These are phyloP conservation scores for Chloroceryle amazona DNA, from an alignment of 2,797 vertebrate species.

Conservation along the genomic window DNA sequence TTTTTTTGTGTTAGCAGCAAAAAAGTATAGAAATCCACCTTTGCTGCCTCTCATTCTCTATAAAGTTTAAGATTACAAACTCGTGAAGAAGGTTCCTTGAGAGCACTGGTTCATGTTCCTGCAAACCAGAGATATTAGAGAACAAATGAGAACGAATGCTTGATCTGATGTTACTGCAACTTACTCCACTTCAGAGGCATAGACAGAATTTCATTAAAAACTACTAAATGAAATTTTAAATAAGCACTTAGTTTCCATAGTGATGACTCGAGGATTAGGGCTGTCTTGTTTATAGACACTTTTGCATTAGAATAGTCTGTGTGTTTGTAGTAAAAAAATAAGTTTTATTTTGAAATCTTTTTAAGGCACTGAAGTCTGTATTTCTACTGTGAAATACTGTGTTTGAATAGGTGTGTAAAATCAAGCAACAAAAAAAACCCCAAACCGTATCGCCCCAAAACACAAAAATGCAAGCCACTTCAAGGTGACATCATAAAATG, in stretches of 20 bases:
- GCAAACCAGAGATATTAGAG: neutral
- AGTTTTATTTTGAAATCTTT: neutral
- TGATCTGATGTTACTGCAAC: neutral
- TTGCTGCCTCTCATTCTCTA: neutral
- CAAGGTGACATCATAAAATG: neutral
- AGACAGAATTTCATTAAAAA: neutral
- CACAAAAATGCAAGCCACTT: neutral
- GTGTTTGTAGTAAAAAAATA: neutral
- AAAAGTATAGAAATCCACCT: neutral
- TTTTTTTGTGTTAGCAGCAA: neutral
- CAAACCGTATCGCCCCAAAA: neutral
- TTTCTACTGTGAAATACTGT: neutral
- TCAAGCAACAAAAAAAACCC: accelerated
- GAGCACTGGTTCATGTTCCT: neutral
- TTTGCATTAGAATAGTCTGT: neutral
- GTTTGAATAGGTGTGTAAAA: neutral
- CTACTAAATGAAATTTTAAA: neutral
- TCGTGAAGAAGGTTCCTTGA: neutral
- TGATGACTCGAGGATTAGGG: neutral
- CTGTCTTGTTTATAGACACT: neutral
- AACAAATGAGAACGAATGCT: neutral
- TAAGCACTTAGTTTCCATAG: neutral
- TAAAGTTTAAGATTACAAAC: neutral
- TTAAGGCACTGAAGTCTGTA: neutral
- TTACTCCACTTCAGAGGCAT: neutral